Percentiles rank a stretch among this genome's conserved stretches.
Evolutionary conservation across 2,888 invertebrate genomes (phyloP).

Genomic region (Drosophila mayaguana): DNA sequence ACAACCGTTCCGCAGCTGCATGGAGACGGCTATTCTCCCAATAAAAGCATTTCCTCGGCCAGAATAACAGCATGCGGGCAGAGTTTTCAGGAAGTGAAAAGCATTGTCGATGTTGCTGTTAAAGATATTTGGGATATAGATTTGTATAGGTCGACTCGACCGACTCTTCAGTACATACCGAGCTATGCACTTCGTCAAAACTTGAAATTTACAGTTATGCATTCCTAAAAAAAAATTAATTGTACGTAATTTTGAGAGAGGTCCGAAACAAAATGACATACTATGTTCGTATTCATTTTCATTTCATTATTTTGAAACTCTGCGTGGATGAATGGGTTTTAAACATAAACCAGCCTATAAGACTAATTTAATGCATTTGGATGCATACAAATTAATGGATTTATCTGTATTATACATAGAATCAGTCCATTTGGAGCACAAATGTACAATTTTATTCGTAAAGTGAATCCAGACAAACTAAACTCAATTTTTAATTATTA

Average conservation of each 20-base stretch:
- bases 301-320: background rate
- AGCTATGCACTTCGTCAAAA: slow-evolving; percentile 25
- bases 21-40: too few species aligned
- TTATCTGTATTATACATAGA: background rate
- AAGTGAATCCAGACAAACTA: background rate
- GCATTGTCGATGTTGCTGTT: background rate
- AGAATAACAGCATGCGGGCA: background rate
- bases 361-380: background rate
- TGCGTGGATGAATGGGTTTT: background rate
- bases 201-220: slow-evolving; percentile 42
- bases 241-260: background rate
- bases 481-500: background rate
- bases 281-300: slow-evolving; percentile 1
- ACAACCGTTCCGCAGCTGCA: background rate
- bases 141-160: background rate
- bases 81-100: background rate
- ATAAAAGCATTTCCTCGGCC: background rate
- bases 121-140: background rate
- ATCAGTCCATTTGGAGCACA: background rate
- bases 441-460: too few species aligned
- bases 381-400: too few species aligned
- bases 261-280: slow-evolving; percentile 5
- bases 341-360: background rate
- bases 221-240: slow-evolving; percentile 36
- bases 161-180: slow-evolving; percentile 13